Evolutionary conservation across 2,797 vertebrate genomes (phyloP), one percentile per base, ranked within the genome.

Genomic region (Poeciliopsis turneri): DNA sequence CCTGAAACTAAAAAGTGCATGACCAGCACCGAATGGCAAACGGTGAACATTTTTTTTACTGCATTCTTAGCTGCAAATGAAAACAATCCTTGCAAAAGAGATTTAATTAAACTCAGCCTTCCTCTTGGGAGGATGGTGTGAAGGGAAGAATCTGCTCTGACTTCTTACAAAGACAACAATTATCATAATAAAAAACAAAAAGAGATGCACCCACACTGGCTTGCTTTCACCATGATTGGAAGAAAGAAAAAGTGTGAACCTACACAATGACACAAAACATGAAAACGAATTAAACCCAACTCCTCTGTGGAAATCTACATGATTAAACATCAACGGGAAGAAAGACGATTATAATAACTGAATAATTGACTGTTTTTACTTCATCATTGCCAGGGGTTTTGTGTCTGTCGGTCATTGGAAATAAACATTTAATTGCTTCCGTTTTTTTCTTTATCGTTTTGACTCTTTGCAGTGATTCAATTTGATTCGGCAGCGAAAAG

Each of bases 171-270:
- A 59, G 41, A 61, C 30, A 78, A 80, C 25, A 39, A 89, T 92
- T 90, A 77, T 45, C 75, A 90, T 88, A 80, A 89, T 77, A 91
- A 91, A 86, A 59, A 49, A 74, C 49, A 77, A 41, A 72, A 47
- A 72, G 59, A 82, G 53, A 76, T 8, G 59, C 68, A 23, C 72
- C 72, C 80, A 75, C 30, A 68, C 78, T 72, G 77, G 72, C 46
- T 57, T 70, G 47, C 25, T 83, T 82, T 20, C 43, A 80, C 77
- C 57, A 76, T 46, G 84, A 80, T 72, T 73, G 72, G 45, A 28
- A 78, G 47, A 74, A 81, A 81, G 61, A 45, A 73, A 2, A 83
- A 43, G 55, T 72, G 43, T 76, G 76, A 87, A 82, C 39, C 70
- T 76, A 61, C 18, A 72, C 57, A 2, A 55, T 7, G 11, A 82